Conservation (phyloP, 2,797 vertebrate species). For the Enteromius anoplus region DNA sequence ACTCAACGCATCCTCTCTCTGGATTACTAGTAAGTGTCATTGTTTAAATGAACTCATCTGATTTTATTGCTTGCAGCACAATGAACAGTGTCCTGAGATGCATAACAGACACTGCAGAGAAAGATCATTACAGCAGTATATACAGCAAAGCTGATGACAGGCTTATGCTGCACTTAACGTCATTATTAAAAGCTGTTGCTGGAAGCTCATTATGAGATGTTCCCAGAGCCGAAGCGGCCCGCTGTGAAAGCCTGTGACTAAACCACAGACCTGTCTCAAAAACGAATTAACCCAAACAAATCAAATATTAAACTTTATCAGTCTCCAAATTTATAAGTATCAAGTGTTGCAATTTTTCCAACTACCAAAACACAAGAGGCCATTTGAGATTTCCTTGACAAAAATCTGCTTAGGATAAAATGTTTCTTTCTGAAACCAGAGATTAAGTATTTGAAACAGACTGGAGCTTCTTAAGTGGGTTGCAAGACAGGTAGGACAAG, state of each 20-base stretch:
- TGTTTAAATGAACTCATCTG: constrained; percentile 13
- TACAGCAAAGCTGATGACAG: constrained; percentile 25
- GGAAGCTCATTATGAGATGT: constrained; percentile 35
- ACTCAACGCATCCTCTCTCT: not conserved
- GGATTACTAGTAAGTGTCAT: constrained; percentile 6
- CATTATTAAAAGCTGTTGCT: constrained; percentile 38
- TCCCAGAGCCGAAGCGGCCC: constrained; percentile 22
- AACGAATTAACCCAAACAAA: not conserved
- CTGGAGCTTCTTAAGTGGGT: not conserved
- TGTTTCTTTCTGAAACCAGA: not conserved
- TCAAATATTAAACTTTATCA: not conserved
- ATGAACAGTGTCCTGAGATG: constrained; percentile 26
- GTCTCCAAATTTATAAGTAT: not conserved
- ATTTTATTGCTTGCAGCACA: constrained; percentile 5
- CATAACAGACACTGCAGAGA: constrained; percentile 37
- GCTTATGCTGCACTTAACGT: constrained; percentile 29
- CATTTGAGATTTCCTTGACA: not conserved
- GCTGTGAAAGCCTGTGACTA: not conserved
- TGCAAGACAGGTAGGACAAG: not conserved
- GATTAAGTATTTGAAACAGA: not conserved
- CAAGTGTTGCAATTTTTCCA: not conserved
- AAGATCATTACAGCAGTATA: constrained; percentile 44
- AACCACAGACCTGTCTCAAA: not conserved
- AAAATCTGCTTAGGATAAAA: not conserved
- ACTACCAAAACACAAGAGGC: not conserved